Evolutionary conservation across 1,140 invertebrate species (phyloP).

Genomic region (Lepidurus couesii): DNA sequence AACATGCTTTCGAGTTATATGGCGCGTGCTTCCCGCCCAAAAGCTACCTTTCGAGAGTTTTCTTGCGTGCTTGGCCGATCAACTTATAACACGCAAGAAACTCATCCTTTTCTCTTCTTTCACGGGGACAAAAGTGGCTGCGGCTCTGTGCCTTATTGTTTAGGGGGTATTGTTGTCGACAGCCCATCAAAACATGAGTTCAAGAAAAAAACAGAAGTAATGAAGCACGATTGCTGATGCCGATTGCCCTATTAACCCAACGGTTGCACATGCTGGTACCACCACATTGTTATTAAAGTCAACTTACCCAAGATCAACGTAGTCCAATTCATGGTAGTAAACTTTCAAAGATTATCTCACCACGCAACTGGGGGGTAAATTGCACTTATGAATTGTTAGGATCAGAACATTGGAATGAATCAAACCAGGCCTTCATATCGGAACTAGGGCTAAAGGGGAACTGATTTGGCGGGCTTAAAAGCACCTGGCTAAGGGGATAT

Average conservation of each 20-base stretch:
- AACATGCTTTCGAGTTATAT: background rate
- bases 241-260: background rate
- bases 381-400: background rate
- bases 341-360: background rate
- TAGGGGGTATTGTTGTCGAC: background rate
- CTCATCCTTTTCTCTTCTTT: background rate
- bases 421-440: background rate
- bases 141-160: too few relatives aligned
- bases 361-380: too few relatives aligned
- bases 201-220: background rate
- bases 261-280: conserved; percentile 17
- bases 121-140: too few relatives aligned
- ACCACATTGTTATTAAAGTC: background rate
- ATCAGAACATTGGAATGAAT: background rate
- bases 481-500: background rate
- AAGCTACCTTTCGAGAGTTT: background rate
- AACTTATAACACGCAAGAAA: background rate
- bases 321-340: background rate
- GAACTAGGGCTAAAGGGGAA: background rate
- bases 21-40: conserved; percentile 7
- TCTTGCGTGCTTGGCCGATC: conserved; percentile 1
- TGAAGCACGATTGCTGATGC: too few relatives aligned
- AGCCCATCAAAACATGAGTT: background rate
- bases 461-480: background rate
- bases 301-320: background rate